These are phyloP conservation scores for Pica pica DNA, from an alignment of 2,113 vertebrate species.

Conservation along the genomic window DNA sequence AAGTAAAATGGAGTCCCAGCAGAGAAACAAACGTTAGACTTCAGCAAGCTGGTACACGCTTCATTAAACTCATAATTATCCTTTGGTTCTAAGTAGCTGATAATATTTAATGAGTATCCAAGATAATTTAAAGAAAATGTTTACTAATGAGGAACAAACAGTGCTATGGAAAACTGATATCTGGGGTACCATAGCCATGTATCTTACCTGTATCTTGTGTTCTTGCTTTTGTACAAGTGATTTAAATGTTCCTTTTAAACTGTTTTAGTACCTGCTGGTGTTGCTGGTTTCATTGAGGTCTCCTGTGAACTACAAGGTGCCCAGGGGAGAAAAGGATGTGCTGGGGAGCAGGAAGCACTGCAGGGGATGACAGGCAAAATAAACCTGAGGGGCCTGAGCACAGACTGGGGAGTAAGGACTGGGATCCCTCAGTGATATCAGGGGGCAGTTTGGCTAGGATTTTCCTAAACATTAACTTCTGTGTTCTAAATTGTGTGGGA, in stretches of 20 bases:
- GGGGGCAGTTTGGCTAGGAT: background rate
- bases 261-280: background rate
- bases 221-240: conserved; percentile 7
- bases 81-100: conserved; percentile 98
- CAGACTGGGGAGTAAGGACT: background rate
- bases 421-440: background rate
- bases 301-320: background rate
- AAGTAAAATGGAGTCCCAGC: conserved; percentile 97
- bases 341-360: rapidly evolving
- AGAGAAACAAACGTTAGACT: conserved; percentile 90
- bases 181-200: conserved; percentile 73
- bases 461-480: background rate
- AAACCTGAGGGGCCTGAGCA: background rate
- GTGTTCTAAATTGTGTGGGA: background rate
- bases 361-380: background rate
- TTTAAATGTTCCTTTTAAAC: background rate
- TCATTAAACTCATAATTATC: conserved; percentile 99
- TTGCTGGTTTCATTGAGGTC: background rate
- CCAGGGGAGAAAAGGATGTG: background rate
- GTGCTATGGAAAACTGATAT: conserved; percentile 75
- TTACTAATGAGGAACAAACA: conserved; percentile 85
- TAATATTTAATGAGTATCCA: conserved; percentile 98
- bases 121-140: conserved; percentile 87
- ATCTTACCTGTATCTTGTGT: conserved; percentile 72
- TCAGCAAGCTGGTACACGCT: conserved; percentile 89